Evolutionary conservation across 1,140 invertebrate genomes (phyloP).

Genomic region (Macrobrachium nipponense): DNA sequence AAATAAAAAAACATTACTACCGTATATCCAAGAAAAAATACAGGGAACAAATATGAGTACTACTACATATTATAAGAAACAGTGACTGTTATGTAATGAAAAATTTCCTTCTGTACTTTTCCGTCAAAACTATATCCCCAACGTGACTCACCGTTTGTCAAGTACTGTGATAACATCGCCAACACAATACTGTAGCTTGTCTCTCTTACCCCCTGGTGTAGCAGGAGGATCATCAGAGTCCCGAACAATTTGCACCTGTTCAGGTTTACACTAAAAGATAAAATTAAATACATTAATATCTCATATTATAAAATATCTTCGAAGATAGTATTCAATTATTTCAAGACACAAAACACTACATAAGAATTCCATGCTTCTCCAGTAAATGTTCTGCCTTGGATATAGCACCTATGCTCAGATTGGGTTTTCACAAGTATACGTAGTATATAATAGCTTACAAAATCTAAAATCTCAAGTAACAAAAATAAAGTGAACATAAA

Average conservation of each 20-base stretch:
- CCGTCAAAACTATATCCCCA: not conserved
- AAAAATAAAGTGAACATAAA: too few species aligned
- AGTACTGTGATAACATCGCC: constrained; percentile 94
- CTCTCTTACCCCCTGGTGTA: constrained; percentile 70
- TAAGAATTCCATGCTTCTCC: not conserved
- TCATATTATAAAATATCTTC: not conserved
- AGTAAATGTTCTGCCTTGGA: too few species aligned
- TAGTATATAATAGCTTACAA: too few species aligned
- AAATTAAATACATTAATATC: constrained; percentile 21
- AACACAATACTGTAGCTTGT: constrained; percentile 84
- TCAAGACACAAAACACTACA: constrained; percentile 61
- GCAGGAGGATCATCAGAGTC: constrained; percentile 69
- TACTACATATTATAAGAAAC: too few species aligned
- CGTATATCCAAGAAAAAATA: too few species aligned
- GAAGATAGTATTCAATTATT: constrained; percentile 62
- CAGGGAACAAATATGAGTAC: too few species aligned
- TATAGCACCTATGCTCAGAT: too few species aligned
- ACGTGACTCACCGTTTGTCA: constrained; percentile 80
- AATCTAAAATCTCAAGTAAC: too few species aligned
- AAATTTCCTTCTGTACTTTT: not conserved
- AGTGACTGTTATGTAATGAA: not conserved
- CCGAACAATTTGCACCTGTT: constrained; percentile 85
- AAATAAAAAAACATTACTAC: too few species aligned
- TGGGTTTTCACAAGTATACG: too few species aligned
- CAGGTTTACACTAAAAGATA: constrained; percentile 79